A percentile compares a stretch with the other conserved stretches of the same genome.
phyloP scores from a whole-genome alignment of 2,888 invertebrate species.

The Acronicta psi region DNA sequence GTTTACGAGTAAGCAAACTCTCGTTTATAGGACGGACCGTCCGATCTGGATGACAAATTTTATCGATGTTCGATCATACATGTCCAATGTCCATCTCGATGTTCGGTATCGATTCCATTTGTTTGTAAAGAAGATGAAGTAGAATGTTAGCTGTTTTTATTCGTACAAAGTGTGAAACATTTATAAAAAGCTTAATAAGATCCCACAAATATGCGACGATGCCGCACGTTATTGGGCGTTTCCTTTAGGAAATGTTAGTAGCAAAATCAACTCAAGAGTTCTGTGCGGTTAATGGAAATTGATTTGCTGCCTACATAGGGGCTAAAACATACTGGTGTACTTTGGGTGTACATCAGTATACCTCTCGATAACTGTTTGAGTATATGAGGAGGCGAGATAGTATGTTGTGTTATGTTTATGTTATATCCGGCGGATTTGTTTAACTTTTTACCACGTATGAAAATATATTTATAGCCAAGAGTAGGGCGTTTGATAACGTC shows the following conservation, averaged over 20 bases:
- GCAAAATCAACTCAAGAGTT: too few relatives aligned
- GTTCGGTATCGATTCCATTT: conserved; percentile 23
- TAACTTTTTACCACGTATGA: conserved; percentile 18
- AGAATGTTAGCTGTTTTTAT: neutral
- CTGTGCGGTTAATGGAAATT: too few relatives aligned
- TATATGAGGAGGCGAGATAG: too few relatives aligned
- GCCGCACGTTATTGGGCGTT: too few relatives aligned
- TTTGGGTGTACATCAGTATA: too few relatives aligned
- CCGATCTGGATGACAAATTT: conserved; percentile 68
- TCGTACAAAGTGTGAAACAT: conserved; percentile 12
- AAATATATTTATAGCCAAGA: conserved; percentile 28
- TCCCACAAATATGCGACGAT: too few relatives aligned
- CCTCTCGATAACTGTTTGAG: too few relatives aligned
- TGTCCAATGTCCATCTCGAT: conserved; percentile 49
- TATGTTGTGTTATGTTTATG: neutral
- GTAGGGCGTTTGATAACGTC: conserved; percentile 30
- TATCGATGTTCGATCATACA: conserved; percentile 69
- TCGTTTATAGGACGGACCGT: conserved; percentile 65
- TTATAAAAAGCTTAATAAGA: neutral
- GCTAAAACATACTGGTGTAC: too few relatives aligned
- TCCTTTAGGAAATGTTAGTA: too few relatives aligned
- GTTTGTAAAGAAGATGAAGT: neutral
- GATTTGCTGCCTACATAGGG: too few relatives aligned
- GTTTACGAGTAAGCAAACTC: conserved; percentile 74
- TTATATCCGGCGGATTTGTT: conserved; percentile 24